Evolutionary conservation across 2,888 invertebrate genomes (phyloP).

Genomic region (Drosophila recens): DNA sequence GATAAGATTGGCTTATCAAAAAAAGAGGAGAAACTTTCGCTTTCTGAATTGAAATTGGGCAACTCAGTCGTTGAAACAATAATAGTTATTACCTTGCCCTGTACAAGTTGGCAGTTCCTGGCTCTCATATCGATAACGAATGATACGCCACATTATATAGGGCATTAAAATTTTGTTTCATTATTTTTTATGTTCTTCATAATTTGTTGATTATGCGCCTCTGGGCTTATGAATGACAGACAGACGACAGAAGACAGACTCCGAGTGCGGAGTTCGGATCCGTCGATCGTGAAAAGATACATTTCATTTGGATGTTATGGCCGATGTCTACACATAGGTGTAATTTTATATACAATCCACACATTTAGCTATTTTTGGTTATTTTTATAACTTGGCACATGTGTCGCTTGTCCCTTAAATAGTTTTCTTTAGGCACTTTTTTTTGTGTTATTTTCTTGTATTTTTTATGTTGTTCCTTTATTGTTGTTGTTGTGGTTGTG

Average conservation of each 20-base stretch:
- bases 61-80: slow-evolving; percentile 14
- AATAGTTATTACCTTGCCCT: slow-evolving; percentile 37
- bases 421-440: slow-evolving; percentile 37
- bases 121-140: slow-evolving; percentile 19
- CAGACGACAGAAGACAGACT: slow-evolving; percentile 24
- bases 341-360: slow-evolving; percentile 46
- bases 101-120: slow-evolving; percentile 46
- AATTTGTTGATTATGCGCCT: slow-evolving; percentile 62
- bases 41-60: slow-evolving; percentile 43
- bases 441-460: slow-evolving; percentile 17
- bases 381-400: slow-evolving; percentile 67
- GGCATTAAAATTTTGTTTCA: slow-evolving; percentile 38
- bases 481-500: slow-evolving; percentile 42
- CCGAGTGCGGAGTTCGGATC: slow-evolving; percentile 8
- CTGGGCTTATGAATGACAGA: slow-evolving; percentile 55
- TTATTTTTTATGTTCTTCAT: slow-evolving; percentile 61
- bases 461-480: slow-evolving; percentile 32
- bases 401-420: slow-evolving; percentile 63
- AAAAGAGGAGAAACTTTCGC: slow-evolving; percentile 54
- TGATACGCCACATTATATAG: slow-evolving; percentile 23
- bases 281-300: slow-evolving; percentile 52
- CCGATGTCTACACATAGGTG: slow-evolving; percentile 34
- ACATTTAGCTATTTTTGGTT: slow-evolving; percentile 47
- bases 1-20: slow-evolving; percentile 59
- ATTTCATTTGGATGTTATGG: slow-evolving; percentile 43